Conservation (phyloP, 2,797 vertebrate genomes). For the Pipistrellus pipistrellus region DNA sequence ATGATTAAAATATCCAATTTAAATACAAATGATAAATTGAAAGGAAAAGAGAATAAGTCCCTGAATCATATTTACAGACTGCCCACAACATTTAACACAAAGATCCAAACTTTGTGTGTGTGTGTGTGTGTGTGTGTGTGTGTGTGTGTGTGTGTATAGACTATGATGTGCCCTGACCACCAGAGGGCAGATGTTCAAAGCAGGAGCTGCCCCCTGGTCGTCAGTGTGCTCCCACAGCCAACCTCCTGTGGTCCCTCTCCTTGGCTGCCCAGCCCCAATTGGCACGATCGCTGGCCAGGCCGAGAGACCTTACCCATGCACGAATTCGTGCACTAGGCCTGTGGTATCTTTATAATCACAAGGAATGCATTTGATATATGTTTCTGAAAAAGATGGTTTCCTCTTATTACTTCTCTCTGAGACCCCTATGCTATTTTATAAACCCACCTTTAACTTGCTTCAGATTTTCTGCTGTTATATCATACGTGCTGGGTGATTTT, state of each 20-base stretch:
- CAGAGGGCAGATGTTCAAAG: too few relatives aligned
- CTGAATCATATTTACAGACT: not conserved
- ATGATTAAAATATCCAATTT: not conserved
- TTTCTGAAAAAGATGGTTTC: constrained; percentile 1
- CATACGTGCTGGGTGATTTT: not conserved
- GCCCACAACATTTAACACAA: not conserved
- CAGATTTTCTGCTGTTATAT: not conserved
- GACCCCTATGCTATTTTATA: not conserved
- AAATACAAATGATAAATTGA: not conserved
- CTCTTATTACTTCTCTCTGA: not conserved
- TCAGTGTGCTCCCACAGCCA: too few relatives aligned
- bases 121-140: too few relatives aligned
- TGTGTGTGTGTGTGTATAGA: too few relatives aligned
- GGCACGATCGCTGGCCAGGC: too few relatives aligned
- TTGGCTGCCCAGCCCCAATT: too few relatives aligned
- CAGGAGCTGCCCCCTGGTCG: too few relatives aligned
- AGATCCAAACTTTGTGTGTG: not conserved
- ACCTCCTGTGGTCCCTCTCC: too few relatives aligned
- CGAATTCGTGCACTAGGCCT: too few relatives aligned
- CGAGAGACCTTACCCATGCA: too few relatives aligned
- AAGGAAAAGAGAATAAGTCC: not conserved
- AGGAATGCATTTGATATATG: not conserved
- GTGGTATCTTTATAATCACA: not conserved
- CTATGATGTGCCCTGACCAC: too few relatives aligned
- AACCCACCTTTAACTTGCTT: constrained; percentile 12